Evolutionary conservation across 2,888 invertebrate genomes (phyloP), one percentile per base, ranked within the genome.

Genomic region (Gerris lacustris): DNA sequence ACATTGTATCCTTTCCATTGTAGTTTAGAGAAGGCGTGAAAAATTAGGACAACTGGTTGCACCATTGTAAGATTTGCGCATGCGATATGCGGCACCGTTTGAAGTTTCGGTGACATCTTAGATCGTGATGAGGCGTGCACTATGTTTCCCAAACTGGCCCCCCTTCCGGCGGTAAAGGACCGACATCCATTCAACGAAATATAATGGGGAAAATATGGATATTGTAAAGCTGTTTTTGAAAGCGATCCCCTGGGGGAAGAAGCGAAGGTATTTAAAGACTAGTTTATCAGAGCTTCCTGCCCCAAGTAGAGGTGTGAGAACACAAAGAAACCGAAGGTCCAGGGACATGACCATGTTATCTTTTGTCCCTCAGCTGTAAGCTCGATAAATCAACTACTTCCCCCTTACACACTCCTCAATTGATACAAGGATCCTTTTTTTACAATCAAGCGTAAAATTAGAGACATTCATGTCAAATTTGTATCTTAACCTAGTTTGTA

Each of bases 211-310:
- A 31, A 31, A 31, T 31, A 31, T 31, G 31, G 31, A 31, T 31
- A 31, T 31, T 31, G 31, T 31, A 31, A 31, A 31, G 31, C 31
- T 1, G 31, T 31, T 31, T 31, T 31, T 31, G 31, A 55, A 55
- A 15, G 15, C 15, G 55, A 15, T 9, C 55, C 55, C 55, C 9
- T 55, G 55, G 55, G 55, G 15, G 55, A 55, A 55, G 55, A 55
- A 11, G 55, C 2, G 55, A 55, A 11, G 55, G 55, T 55, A 55
- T 55, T 55, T 55, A 55, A 55, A 55, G 55, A 11, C 55, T 55
- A 55, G 55, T 55, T 55, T 55, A 55, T 55, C 55, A 55, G 55
- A 15, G 55, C 55, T 55, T 55, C 55, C 55, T 55, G 55, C 31
- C 31, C 31, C 31, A 31, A 31, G 31, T 55, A 55, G 55, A 55